Conservation (phyloP, 2,888 invertebrate species). For the Cacoxenus indagator region DNA sequence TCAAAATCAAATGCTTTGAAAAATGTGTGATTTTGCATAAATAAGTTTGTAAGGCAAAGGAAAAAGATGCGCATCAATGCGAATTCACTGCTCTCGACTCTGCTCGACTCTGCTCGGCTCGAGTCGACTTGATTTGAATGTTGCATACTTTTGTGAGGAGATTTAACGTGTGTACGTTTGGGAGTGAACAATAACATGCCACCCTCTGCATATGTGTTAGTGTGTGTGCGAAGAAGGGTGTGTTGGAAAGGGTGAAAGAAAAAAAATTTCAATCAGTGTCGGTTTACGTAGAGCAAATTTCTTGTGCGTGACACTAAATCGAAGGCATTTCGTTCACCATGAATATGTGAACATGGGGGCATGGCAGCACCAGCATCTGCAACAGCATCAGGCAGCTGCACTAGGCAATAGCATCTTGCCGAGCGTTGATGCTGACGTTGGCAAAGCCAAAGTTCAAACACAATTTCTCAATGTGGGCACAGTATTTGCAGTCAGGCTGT, state of each 20-base stretch:
- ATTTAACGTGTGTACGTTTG: not conserved
- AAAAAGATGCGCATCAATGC: too few relatives aligned
- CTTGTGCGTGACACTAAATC: conserved; percentile 15
- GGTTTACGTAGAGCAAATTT: conserved; percentile 8
- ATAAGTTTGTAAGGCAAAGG: too few relatives aligned
- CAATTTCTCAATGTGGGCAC: conserved; percentile 9
- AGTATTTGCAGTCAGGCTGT: not conserved
- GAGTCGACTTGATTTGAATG: not conserved
- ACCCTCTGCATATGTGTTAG: not conserved
- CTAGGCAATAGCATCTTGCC: not conserved
- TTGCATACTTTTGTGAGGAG: conserved; percentile 12
- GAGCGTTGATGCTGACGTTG: not conserved
- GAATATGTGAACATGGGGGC: not conserved
- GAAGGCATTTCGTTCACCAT: not conserved
- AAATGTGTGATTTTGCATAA: too few relatives aligned
- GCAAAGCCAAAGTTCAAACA: conserved; percentile 4
- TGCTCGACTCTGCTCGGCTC: not conserved
- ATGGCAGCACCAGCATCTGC: not conserved
- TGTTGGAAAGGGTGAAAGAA: not conserved
- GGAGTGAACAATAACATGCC: not conserved
- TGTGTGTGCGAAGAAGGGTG: not conserved
- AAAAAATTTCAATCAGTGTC: conserved; percentile 9
- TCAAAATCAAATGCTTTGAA: too few relatives aligned
- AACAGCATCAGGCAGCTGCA: not conserved
- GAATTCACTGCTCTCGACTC: too few relatives aligned